Evolutionary conservation across 2,888 invertebrate genomes (phyloP).

Genomic region (Lypha dubia): DNA sequence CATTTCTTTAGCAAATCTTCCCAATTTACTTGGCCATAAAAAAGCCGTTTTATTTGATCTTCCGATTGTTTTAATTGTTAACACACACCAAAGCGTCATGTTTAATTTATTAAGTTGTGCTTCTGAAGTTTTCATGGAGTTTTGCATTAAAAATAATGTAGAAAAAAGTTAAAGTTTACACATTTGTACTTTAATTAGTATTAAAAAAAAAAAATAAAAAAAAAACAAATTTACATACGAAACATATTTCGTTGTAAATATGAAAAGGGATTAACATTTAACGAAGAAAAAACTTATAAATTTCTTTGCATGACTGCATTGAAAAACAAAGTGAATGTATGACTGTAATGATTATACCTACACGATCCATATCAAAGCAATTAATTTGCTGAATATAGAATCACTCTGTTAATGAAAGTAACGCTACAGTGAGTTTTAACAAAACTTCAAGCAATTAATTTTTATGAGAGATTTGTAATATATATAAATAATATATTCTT

Average conservation of each 20-base stretch:
- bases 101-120: constrained; percentile 12
- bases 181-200: constrained; percentile 70
- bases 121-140: neutral
- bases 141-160: neutral
- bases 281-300: neutral
- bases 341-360: constrained; percentile 16
- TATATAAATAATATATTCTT: neutral
- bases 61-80: constrained; percentile 59
- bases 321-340: constrained; percentile 22
- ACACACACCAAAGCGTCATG: constrained; percentile 56
- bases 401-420: neutral
- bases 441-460: neutral
- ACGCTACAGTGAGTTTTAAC: neutral
- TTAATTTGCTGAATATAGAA: constrained; percentile 37
- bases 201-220: constrained; percentile 29
- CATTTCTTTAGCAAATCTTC: constrained; percentile 11
- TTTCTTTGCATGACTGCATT: constrained; percentile 18
- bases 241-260: constrained; percentile 34
- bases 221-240: neutral
- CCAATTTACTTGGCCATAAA: constrained; percentile 16
- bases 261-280: constrained; percentile 26
- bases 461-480: neutral
- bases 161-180: constrained; percentile 56
- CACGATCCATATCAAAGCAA: constrained; percentile 38
- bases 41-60: constrained; percentile 68